Base-by-base conservation (phyloP, 2,888 invertebrate species). In the Cyclophora albipunctata region DNA sequence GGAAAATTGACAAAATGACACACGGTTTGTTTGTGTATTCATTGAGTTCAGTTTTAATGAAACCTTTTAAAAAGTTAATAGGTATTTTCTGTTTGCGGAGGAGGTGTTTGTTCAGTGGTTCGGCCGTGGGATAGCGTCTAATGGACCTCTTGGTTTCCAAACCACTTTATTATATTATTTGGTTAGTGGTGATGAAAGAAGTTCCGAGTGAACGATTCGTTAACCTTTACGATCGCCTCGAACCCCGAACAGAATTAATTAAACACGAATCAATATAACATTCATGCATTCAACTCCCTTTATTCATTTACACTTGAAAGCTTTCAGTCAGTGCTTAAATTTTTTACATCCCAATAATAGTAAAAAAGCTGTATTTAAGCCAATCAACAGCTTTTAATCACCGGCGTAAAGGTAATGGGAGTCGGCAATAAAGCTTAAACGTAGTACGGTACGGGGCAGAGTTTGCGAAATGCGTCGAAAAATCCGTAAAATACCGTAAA, bases 401-500 rank as follows among this genome's bases (percentile, higher is more conserved):
- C 45, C 43, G 45, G 46, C 46, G 42, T 35, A 47, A 46, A 55
- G 52, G 53, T 62, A 57, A 58, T 59, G 58, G 55, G 48, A 49
- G 51, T 48, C 7, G 42, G 55, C 53, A 46, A 55, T 58, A 60
- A 59, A 59, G 59, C 57, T 60, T 60, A 55, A 42, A 46, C 34
- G 7, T 35, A 45, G 45, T 45, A 7, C 37, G 20, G 45, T 45
- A 51, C 47, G 49, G 48, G 40, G 50, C 48, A 42, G 50, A 52
- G 49, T 53, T 53, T 51, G 53, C 48, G 67, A 57, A 67, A 69
- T 63, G 59, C 64, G 58, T 58, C 58, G 69, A 68, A 76, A 78
- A 78, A 75, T 69, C 71, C 67, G 60, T 63, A 65, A 70, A 72
- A 68, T 68, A 67, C 66, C 70, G 71, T 71, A 75, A 73, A 79